phyloP scores from a whole-genome alignment of 1,140 invertebrate genomes.

The Lutraria rhynchaena region DNA sequence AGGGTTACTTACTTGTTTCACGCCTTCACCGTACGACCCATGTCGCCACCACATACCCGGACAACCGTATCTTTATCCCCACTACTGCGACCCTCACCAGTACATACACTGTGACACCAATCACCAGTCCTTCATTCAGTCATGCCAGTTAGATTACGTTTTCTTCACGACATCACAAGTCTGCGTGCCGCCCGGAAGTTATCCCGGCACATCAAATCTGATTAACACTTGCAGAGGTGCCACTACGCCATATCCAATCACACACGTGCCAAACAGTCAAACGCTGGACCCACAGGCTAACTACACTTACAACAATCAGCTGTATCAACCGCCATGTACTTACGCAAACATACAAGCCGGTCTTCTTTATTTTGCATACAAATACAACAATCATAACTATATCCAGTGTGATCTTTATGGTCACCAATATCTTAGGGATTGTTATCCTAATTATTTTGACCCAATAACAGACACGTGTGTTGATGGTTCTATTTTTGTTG shows the following conservation, averaged over 20 bases:
- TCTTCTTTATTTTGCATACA: constrained; percentile 28
- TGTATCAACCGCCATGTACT: constrained; percentile 24
- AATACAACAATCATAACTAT: constrained; percentile 31
- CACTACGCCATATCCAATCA: not conserved
- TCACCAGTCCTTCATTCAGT: constrained; percentile 38
- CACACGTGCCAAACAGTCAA: not conserved
- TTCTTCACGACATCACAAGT: constrained; percentile 13
- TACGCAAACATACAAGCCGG: constrained; percentile 15
- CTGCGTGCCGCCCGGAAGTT: constrained; percentile 24
- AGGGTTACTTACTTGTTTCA: constrained; percentile 57
- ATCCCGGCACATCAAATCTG: constrained; percentile 3
- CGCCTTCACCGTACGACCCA: not conserved
- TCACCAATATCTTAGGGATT: constrained; percentile 8
- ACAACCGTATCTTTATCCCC: constrained; percentile 39
- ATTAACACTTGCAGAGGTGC: constrained; percentile 39
- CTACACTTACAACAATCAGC: not conserved
- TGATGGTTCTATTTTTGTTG: constrained; percentile 48
- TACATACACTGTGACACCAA: constrained; percentile 57
- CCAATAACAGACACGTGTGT: constrained; percentile 41
- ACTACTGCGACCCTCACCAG: constrained; percentile 44
- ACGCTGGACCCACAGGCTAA: not conserved
- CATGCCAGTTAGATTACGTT: constrained; percentile 42
- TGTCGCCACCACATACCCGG: constrained; percentile 42
- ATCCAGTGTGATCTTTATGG: constrained; percentile 54
- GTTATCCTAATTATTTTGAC: constrained; percentile 36